Evolutionary conservation across 2,113 vertebrate species (phyloP).

Genomic region (Ailurus styani): DNA sequence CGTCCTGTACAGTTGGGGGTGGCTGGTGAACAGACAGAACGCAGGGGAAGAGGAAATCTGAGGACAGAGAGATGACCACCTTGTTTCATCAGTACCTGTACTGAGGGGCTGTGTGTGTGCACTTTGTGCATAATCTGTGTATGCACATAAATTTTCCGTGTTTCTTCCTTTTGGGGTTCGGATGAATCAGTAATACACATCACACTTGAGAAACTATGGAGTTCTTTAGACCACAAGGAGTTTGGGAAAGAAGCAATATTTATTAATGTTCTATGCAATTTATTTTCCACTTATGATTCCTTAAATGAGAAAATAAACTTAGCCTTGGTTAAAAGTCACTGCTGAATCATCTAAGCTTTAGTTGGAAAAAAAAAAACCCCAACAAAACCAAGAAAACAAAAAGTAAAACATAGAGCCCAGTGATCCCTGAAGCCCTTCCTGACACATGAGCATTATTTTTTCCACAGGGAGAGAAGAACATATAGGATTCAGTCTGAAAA

Average conservation of each 20-base stretch:
- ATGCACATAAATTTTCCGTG: background rate
- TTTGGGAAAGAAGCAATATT: background rate
- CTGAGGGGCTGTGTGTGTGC: background rate
- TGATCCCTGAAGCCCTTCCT: background rate
- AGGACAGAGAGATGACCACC: background rate
- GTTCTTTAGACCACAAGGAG: background rate
- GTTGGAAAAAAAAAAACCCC: slow-evolving; percentile 1
- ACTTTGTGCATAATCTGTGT: background rate
- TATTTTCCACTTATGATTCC: slow-evolving; percentile 34
- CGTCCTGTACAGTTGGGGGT: too few species aligned
- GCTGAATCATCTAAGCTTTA: slow-evolving; percentile 31
- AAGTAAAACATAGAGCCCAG: background rate
- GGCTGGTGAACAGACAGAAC: too few species aligned
- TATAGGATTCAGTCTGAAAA: background rate
- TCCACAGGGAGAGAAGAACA: background rate
- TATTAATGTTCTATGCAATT: slow-evolving; percentile 29
- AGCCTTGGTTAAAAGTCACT: slow-evolving; percentile 40
- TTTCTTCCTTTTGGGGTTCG: background rate
- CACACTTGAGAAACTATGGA: slow-evolving; percentile 2
- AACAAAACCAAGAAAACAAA: background rate
- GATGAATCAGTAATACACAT: background rate
- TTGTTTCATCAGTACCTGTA: background rate
- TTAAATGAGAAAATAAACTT: slow-evolving; percentile 41
- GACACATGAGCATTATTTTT: fast-evolving
- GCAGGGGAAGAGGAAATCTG: background rate